phyloP scores from a whole-genome alignment of 1,140 invertebrate species.

The Apis florea region DNA sequence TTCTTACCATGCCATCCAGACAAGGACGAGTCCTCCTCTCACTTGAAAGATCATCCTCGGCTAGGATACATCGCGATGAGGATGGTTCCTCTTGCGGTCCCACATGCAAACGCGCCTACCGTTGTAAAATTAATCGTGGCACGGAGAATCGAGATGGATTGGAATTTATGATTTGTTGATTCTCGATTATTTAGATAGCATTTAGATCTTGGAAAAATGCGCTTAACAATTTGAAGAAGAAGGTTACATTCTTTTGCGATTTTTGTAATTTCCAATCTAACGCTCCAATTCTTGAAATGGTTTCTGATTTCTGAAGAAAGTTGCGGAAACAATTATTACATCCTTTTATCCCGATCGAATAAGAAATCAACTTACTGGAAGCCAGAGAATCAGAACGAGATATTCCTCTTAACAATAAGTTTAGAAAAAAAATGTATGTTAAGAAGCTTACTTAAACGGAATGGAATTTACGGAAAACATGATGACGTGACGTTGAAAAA shows the following conservation, averaged over 20 bases:
- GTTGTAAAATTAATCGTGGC: constrained; percentile 3
- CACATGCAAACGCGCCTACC: background rate
- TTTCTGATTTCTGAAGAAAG: no score
- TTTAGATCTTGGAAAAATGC: background rate
- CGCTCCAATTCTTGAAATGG: no score
- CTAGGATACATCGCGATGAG: constrained; percentile 28
- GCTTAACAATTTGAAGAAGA: no score
- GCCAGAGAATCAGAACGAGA: no score
- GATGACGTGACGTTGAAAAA: background rate
- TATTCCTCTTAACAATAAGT: no score
- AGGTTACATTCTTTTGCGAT: no score
- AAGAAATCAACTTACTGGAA: no score
- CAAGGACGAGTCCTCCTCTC: constrained; percentile 64
- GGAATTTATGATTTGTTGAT: background rate
- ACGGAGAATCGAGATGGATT: background rate
- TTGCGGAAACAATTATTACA: no score
- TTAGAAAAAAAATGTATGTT: background rate
- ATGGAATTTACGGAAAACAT: background rate
- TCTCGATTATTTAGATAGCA: background rate
- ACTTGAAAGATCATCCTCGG: constrained; percentile 64
- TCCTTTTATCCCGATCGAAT: no score
- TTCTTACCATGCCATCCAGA: constrained; percentile 43
- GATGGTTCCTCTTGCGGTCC: constrained; percentile 44
- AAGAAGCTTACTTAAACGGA: background rate
- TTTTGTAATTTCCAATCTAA: no score